phyloP scores from a whole-genome alignment of 2,113 vertebrate species.

The Dissostichus mawsoni region DNA sequence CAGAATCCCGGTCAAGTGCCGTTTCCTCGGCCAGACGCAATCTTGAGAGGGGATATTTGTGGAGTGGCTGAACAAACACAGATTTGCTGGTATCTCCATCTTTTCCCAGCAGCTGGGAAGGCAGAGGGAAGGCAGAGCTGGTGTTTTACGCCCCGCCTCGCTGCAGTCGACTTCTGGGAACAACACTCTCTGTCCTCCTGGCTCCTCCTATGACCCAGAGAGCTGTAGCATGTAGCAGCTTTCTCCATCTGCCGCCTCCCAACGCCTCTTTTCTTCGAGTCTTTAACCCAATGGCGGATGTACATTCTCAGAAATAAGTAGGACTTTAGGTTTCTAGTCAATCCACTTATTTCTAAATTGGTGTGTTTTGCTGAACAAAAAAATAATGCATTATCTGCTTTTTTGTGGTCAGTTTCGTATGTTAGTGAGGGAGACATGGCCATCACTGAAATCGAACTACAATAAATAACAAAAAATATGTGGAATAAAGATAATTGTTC shows the following conservation, averaged over 20 bases:
- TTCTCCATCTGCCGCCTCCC: conserved; percentile 34
- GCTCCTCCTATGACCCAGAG: conserved; percentile 72
- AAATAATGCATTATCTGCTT: too few relatives aligned
- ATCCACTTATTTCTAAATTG: neutral
- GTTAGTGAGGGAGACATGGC: too few relatives aligned
- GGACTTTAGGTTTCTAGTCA: conserved; percentile 18
- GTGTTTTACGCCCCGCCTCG: conserved; percentile 62
- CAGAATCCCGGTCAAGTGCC: conserved; percentile 80
- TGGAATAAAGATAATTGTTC: neutral
- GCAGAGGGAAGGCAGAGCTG: conserved; percentile 70
- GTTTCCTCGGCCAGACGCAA: conserved; percentile 82
- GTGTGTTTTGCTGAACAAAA: neutral
- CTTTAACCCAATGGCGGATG: conserved; percentile 21
- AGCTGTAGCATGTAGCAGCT: conserved; percentile 38
- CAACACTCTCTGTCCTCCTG: conserved; percentile 67
- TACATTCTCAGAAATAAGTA: conserved; percentile 39
- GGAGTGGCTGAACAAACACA: conserved; percentile 89
- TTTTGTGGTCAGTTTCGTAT: too few relatives aligned
- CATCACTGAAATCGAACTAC: neutral
- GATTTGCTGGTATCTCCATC: conserved; percentile 87
- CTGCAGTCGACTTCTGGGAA: conserved; percentile 78
- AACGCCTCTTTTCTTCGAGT: conserved; percentile 25
- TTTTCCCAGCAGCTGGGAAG: conserved; percentile 85
- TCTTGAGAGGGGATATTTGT: conserved; percentile 86
- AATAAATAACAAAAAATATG: neutral